A percentile compares a stretch with the other conserved stretches of the same genome.
These are phyloP conservation scores for Oligia latruncula DNA, from an alignment of 2,888 invertebrate species.

Conservation along the genomic window DNA sequence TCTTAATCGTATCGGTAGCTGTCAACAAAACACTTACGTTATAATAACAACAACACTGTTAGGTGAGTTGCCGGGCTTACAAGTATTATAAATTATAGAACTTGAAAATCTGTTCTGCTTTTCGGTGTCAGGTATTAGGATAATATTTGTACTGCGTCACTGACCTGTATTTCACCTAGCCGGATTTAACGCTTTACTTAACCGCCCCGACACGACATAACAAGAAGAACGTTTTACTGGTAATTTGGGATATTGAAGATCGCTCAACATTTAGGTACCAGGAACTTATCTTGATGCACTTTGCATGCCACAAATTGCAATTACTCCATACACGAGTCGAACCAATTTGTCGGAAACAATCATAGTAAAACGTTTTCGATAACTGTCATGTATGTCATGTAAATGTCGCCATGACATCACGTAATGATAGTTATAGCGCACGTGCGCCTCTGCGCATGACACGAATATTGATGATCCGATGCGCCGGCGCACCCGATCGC, in stretches of 20 bases:
- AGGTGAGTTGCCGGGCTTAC: not conserved
- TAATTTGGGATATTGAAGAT: not conserved
- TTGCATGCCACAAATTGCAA: conserved; percentile 31
- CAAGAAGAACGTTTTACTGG: not conserved
- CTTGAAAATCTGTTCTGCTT: not conserved
- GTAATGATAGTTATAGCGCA: conserved; percentile 62
- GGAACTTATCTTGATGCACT: not conserved
- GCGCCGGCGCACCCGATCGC: conserved; percentile 51
- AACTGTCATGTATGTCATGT: conserved; percentile 66
- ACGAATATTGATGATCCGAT: conserved; percentile 57
- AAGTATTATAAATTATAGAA: not conserved
- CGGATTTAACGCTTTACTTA: not conserved
- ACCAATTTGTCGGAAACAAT: conserved; percentile 42
- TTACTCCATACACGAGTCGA: conserved; percentile 11
- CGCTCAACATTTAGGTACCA: not conserved
- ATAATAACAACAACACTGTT: conserved; percentile 15
- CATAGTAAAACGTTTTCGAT: conserved; percentile 57
- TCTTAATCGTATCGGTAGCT: conserved; percentile 9
- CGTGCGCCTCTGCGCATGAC: conserved; percentile 65
- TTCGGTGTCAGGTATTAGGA: not conserved
- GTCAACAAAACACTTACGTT: conserved; percentile 19
- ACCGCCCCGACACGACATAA: too few species aligned
- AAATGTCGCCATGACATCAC: conserved; percentile 61
- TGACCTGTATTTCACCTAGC: too few species aligned
- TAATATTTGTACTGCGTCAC: not conserved